Evolutionary conservation across 2,113 vertebrate genomes (phyloP).

Genomic region (Recurvirostra avosetta): DNA sequence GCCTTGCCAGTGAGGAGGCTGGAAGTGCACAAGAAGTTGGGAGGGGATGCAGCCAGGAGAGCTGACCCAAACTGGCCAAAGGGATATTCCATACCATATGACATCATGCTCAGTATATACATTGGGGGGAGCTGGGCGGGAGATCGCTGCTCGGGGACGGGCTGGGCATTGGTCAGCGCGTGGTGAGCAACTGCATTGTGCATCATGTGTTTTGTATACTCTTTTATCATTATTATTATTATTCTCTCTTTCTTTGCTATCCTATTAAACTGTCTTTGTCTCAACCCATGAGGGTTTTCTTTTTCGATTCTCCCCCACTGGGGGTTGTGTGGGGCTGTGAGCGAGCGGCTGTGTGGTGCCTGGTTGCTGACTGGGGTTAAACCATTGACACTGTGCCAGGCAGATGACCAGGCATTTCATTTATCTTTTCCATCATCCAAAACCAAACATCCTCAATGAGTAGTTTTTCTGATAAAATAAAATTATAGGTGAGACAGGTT

Average conservation of each 20-base stretch:
- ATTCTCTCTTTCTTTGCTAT: not conserved
- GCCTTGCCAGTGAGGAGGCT: no score
- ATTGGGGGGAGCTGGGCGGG: not conserved
- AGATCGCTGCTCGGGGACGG: not conserved
- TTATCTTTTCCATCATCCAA: not conserved
- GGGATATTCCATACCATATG: not conserved
- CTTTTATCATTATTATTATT: not conserved
- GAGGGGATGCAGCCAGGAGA: not conserved
- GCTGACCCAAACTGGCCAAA: not conserved
- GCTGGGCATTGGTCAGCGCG: not conserved
- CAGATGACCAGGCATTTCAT: not conserved
- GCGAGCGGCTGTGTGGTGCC: not conserved
- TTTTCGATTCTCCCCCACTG: not conserved
- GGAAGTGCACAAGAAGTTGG: not conserved
- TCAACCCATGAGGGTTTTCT: not conserved
- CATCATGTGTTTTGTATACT: not conserved
- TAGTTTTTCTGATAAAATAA: not conserved
- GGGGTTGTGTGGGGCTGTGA: no score
- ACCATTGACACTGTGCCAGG: not conserved
- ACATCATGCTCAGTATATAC: not conserved
- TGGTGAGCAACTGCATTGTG: not conserved
- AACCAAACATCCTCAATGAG: not conserved
- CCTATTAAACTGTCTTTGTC: not conserved
- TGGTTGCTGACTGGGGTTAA: not conserved
- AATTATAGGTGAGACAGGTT: not conserved